Evolutionary conservation across 2,797 vertebrate species (phyloP).

Genomic region (Sebastes taczanowskii): DNA sequence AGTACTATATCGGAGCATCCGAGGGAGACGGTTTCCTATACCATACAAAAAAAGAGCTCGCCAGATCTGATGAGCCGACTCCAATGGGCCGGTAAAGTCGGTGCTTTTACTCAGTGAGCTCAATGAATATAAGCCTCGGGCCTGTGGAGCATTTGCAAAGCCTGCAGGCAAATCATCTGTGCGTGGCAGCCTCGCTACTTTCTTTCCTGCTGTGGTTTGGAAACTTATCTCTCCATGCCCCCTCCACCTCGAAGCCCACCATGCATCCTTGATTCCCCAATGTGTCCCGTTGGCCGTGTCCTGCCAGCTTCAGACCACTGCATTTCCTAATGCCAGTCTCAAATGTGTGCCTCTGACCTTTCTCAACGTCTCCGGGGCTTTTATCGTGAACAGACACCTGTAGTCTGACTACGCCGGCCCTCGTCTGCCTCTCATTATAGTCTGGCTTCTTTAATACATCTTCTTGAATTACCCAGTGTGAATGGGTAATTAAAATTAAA

Average conservation of each 20-base stretch:
- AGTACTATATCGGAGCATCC: neutral
- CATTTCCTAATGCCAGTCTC: constrained; percentile 30
- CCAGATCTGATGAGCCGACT: constrained; percentile 25
- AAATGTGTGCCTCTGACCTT: constrained; percentile 42
- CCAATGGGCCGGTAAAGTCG: constrained; percentile 7
- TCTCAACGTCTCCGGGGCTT: constrained; percentile 21
- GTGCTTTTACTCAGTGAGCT: constrained; percentile 30
- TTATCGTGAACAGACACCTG: constrained; percentile 24
- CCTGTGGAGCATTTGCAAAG: constrained; percentile 37
- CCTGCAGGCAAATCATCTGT: constrained; percentile 46
- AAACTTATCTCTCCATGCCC: neutral
- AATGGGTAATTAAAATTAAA: constrained; percentile 45
- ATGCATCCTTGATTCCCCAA: constrained; percentile 10
- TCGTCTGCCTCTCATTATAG: constrained; percentile 10
- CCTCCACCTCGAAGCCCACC: neutral
- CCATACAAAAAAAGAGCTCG: constrained; percentile 5
- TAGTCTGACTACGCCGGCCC: neutral
- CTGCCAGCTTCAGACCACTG: constrained; percentile 29
- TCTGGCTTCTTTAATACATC: constrained; percentile 12
- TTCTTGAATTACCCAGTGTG: constrained; percentile 8
- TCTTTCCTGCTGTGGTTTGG: constrained; percentile 11
- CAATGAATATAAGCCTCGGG: constrained; percentile 18
- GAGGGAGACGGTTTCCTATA: neutral
- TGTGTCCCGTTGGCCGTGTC: constrained; percentile 25
- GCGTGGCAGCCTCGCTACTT: neutral